phyloP scores from a whole-genome alignment of 2,113 vertebrate species.

The Ailurus styani region DNA sequence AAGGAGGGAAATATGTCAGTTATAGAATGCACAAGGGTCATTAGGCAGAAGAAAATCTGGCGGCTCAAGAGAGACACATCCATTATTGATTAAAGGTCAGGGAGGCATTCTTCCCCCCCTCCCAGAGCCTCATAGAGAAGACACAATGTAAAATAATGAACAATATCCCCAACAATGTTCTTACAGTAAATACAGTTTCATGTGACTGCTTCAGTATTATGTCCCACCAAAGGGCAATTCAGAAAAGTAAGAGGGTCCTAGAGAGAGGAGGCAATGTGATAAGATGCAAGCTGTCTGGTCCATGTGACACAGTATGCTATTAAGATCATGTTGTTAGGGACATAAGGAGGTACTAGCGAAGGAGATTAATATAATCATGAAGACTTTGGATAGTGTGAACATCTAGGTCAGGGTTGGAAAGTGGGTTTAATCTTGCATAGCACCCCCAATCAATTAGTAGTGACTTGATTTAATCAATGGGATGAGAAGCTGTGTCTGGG shows the following conservation, averaged over 20 bases:
- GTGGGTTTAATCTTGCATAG: neutral
- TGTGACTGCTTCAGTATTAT: neutral
- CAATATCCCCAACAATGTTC: neutral
- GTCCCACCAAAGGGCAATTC: neutral
- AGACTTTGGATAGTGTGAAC: neutral
- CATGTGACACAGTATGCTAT: neutral
- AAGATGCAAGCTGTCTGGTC: neutral
- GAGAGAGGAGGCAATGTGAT: neutral
- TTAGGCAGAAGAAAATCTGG: neutral
- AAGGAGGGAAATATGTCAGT: fast-evolving
- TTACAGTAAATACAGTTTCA: neutral
- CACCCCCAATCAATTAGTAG: neutral
- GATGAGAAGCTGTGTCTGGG: neutral
- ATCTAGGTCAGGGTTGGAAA: neutral
- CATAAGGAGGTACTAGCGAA: neutral
- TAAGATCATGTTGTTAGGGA: neutral
- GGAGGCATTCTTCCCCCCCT: neutral
- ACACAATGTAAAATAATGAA: neutral
- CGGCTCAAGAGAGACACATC: neutral
- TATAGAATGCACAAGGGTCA: neutral
- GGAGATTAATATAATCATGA: neutral
- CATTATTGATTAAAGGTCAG: neutral
- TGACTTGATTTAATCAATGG: neutral
- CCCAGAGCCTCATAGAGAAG: neutral
- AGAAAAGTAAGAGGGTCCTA: neutral